Conservation (phyloP, 2,113 vertebrate species). For the Python bivittatus region DNA sequence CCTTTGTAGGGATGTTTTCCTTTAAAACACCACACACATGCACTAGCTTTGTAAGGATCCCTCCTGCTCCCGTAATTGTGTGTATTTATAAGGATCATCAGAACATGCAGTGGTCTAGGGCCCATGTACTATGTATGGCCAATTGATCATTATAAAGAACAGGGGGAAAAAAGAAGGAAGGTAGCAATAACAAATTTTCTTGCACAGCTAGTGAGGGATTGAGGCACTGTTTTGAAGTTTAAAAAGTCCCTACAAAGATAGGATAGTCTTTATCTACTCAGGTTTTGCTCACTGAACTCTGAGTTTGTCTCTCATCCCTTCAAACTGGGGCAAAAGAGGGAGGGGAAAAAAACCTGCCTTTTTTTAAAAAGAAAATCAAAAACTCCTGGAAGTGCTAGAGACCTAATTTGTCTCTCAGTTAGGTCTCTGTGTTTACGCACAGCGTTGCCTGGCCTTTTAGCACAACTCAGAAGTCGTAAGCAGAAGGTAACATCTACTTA, state of each 20-base stretch:
- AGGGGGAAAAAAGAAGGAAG: neutral
- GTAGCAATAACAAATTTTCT: neutral
- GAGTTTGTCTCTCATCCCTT: neutral
- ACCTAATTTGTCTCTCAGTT: neutral
- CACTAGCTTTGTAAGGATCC: neutral
- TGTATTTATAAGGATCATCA: neutral
- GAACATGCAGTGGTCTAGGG: neutral
- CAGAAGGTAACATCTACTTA: neutral
- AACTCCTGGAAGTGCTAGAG: neutral
- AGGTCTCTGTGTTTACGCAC: neutral
- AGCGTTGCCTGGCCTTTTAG: neutral
- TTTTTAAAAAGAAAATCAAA: neutral
- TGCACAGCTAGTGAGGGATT: neutral
- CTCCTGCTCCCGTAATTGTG: neutral
- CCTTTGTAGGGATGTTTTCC: neutral
- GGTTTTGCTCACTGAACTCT: neutral
- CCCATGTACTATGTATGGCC: neutral
- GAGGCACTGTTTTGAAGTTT: neutral
- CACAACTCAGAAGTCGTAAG: neutral
- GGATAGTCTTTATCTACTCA: neutral
- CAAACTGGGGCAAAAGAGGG: neutral
- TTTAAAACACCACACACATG: neutral
- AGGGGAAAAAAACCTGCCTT: neutral
- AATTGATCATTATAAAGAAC: neutral
- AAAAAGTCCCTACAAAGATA: neutral